phyloP scores from a whole-genome alignment of 1,140 invertebrate genomes.

The Papilio helenus region DNA sequence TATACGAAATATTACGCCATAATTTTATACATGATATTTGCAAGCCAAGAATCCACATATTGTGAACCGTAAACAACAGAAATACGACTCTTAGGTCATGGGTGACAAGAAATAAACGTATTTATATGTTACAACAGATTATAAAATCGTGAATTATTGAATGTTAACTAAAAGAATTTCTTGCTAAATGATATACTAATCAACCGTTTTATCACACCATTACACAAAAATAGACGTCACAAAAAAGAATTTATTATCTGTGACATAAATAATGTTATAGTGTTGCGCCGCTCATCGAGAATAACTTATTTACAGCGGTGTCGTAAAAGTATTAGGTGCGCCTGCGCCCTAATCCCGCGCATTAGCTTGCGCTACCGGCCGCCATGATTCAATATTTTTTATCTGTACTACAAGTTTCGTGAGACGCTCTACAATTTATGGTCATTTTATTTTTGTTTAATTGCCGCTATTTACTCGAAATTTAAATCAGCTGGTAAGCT shows the following conservation, averaged over 20 bases:
- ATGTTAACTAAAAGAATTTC: too few relatives aligned
- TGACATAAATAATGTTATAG: conserved; percentile 59
- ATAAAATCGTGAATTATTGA: too few relatives aligned
- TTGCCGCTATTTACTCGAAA: conserved; percentile 7
- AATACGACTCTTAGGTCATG: background rate
- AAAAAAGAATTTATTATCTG: conserved; percentile 53
- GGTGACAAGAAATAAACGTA: conserved; percentile 1
- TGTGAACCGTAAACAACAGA: too few relatives aligned
- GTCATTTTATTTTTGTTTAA: conserved; percentile 7
- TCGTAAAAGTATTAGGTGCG: conserved; percentile 70
- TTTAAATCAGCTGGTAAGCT: background rate
- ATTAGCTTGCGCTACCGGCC: conserved; percentile 63
- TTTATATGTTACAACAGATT: background rate
- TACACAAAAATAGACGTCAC: conserved; percentile 46
- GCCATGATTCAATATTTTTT: conserved; percentile 64
- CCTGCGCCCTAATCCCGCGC: conserved; percentile 60
- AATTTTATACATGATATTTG: too few relatives aligned
- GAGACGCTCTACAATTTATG: conserved; percentile 26
- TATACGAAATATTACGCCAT: too few relatives aligned
- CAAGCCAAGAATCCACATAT: too few relatives aligned
- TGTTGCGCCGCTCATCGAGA: conserved; percentile 60
- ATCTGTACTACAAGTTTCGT: conserved; percentile 41
- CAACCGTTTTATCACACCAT: conserved; percentile 29
- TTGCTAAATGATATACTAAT: background rate
- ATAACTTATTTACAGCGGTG: conserved; percentile 65